Evolutionary conservation across 2,888 invertebrate species (phyloP), one percentile per base, ranked within the genome.

Genomic region (Phytoseiulus persimilis): DNA sequence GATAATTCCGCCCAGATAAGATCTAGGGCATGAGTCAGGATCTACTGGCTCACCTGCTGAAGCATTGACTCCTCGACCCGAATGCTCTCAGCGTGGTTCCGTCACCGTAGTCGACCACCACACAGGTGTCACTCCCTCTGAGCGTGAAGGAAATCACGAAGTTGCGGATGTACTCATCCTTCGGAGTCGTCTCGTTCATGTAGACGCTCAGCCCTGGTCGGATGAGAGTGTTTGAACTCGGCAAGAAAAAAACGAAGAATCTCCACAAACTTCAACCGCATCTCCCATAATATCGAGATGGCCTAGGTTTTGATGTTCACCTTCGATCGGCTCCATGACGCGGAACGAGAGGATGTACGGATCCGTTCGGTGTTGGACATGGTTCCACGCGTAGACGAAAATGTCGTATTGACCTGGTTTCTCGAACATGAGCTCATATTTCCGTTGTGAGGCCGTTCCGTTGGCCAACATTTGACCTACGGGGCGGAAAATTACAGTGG

Each of bases 391-490:
- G 89, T 90, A 90, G 14, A 91, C 91, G 32, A 91, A 91, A 39
- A 91, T 90, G 83, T 91, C 91, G 89, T 91, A 91, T 45, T 90
- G 90, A n/a, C 91, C 91, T 31, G 91, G 90, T 91, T 91, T 89
- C n/a, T 87, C 18, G 33, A 87, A 87, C 32, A 6, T 6, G n/a
- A 87, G 87, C 33, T 33, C 28, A 33, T 87, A 87, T n/a, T 87
- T 32, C 6, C 87, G 87, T 18, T 87, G 87, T 28, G 87, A n/a
- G n/a, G 87, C 87, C 87, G 87, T 87, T 31, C 87, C 87, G 31
- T 87, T 87, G 23, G 87, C 87, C 18, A 87, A 33, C 33, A 45
- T 14, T 32, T 87, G 31, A 45, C 87, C 87, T 87, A 33, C 65
- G 18, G 65, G 65, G 28, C 18, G 5, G 65, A 65, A 23, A 39